Evolutionary conservation across 2,113 vertebrate species (phyloP).

Genomic region (Motacilla tschutschensis): DNA sequence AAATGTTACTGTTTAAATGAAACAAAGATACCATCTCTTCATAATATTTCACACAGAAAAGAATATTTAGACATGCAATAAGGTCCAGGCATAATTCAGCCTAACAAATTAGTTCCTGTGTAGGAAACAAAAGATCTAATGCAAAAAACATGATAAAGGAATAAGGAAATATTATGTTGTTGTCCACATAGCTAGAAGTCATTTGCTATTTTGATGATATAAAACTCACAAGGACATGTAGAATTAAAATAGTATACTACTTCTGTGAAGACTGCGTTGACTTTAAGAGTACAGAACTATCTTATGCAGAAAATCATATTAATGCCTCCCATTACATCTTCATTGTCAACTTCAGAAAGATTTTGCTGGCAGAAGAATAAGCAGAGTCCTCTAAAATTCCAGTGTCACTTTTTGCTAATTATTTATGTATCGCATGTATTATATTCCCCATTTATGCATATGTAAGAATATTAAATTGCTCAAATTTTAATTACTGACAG

Average conservation of each 20-base stretch:
- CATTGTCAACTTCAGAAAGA: background rate
- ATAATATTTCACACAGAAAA: background rate
- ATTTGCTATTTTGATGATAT: background rate
- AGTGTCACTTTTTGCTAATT: background rate
- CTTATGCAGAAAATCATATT: background rate
- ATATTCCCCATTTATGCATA: background rate
- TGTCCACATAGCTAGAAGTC: background rate
- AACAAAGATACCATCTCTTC: background rate
- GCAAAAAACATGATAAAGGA: background rate
- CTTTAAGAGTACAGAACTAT: background rate
- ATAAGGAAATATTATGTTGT: background rate
- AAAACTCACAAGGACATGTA: background rate
- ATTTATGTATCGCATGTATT: background rate
- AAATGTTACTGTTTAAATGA: background rate
- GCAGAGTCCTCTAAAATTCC: background rate
- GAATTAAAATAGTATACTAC: background rate
- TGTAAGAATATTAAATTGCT: background rate
- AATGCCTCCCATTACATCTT: background rate
- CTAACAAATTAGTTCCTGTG: background rate
- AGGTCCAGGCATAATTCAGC: background rate
- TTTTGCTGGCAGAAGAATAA: background rate
- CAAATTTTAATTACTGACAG: background rate
- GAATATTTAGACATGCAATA: background rate
- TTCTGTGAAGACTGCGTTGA: background rate
- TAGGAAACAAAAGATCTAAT: background rate